Percentiles rank a stretch among this genome's conserved stretches.
Conservation (phyloP, 2,113 vertebrate genomes). For the Numida meleagris region DNA sequence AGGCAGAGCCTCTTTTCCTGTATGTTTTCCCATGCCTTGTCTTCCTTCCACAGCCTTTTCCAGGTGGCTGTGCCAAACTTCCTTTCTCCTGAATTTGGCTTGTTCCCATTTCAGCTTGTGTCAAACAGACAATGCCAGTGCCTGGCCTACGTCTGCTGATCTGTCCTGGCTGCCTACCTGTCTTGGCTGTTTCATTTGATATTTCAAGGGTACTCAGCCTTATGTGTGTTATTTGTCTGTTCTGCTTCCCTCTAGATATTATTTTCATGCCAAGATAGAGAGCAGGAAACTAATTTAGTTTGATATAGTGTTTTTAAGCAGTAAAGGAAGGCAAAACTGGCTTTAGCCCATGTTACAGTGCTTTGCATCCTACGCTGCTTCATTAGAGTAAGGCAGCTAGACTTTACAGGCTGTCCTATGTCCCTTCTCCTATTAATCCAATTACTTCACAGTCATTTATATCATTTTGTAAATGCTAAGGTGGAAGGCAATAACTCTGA, state of each 20-base stretch:
- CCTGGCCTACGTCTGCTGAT: neutral
- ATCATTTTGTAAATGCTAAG: neutral
- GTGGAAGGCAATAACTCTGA: neutral
- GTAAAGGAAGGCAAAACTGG: neutral
- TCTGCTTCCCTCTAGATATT: neutral
- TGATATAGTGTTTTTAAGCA: neutral
- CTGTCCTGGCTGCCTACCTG: neutral
- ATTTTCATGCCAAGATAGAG: neutral
- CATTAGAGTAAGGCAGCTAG: neutral
- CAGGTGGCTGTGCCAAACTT: neutral
- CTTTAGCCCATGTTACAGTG: neutral
- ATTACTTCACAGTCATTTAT: neutral
- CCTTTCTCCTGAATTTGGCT: neutral
- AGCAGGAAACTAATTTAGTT: neutral
- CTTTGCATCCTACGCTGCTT: neutral
- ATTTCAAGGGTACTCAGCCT: neutral
- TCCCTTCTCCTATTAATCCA: neutral
- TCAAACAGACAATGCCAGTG: neutral
- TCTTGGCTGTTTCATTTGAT: neutral
- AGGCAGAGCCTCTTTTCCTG: neutral
- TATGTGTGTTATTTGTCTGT: neutral
- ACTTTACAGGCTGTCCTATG: neutral
- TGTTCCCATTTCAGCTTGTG: neutral
- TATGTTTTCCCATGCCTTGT: neutral
- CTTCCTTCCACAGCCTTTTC: neutral